phyloP scores from a whole-genome alignment of 2,113 vertebrate species.

The Pleuronectes platessa region DNA sequence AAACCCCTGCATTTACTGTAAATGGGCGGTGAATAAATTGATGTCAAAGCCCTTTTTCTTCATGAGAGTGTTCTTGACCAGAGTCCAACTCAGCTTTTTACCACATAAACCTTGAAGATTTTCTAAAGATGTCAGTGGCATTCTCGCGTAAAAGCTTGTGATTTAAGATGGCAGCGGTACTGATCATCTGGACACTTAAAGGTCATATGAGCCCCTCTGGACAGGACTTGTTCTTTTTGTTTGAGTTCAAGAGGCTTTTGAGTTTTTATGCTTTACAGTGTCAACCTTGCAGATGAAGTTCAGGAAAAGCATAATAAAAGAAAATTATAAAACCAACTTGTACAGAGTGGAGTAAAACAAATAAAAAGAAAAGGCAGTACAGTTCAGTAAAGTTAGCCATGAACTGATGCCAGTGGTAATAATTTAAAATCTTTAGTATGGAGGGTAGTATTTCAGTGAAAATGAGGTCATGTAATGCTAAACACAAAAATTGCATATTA shows the following conservation, averaged over 20 bases:
- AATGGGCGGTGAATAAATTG: constrained; percentile 1
- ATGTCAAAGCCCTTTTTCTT: constrained; percentile 18
- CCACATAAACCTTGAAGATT: constrained; percentile 9
- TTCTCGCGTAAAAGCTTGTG: constrained; percentile 4
- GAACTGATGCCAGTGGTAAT: background rate
- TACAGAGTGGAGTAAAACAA: background rate
- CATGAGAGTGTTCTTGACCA: constrained; percentile 13
- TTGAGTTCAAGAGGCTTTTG: background rate
- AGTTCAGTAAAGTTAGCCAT: background rate
- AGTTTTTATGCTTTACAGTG: background rate
- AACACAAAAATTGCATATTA: no score
- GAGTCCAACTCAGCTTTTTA: constrained; percentile 19
- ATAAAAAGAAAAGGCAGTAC: background rate
- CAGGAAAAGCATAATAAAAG: background rate
- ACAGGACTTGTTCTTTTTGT: background rate
- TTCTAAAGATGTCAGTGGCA: background rate
- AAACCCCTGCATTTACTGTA: background rate
- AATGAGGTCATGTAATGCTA: no score
- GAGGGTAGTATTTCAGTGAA: no score
- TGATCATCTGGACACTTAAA: background rate
- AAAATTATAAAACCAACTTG: background rate
- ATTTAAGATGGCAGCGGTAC: background rate
- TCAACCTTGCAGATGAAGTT: background rate
- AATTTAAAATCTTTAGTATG: background rate
- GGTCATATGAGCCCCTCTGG: background rate